Base-by-base conservation (phyloP, 2,113 vertebrate genomes). In the Brachypteracias leptosomus region DNA sequence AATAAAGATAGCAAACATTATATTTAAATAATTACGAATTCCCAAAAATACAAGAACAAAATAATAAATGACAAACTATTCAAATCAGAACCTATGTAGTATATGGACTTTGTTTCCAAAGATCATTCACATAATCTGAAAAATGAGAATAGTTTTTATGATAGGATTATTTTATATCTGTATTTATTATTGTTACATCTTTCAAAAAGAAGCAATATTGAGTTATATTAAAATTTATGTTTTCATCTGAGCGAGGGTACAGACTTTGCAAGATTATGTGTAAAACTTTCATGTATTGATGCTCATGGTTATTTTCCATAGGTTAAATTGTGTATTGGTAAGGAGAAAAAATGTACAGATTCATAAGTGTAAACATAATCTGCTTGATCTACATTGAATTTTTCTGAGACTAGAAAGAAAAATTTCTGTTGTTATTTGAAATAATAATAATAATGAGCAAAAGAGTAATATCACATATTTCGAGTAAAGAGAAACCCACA, bases 241-340 rank as follows among this genome's bases (percentile, higher is more conserved):
- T 36, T 85, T 72, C 11, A 49, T 79, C 63, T 59, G 24, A 81
- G 6, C 5, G 62, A 77, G 3, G 2, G 3, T 29, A 40, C 26
- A 17, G 0, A 2, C 83, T 94, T 80, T 57, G 13, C 25, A 95
- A 65, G n/a, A 54, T 42, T 46, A 4, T 15, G 24, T 49, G 4
- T 58, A 80, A 68, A 94, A 76, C 29, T 11, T 4, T 47, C 0
- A 24, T 18, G 16, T 25, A 15, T 26, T 78, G 28, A 10, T 70
- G 4, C 13, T 78, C 38, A 59, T 0, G 3, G 4, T 33, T 68
- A 68, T 90, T 86, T 72, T 70, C 61, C 18, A 51, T 3, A 29
- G 11, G 9, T 6, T 0, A 0, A 62, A 3, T 15, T 42, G 17
- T 49, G 9, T 18, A 35, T 51, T 47, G 22, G 8, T 33, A 63